Percentiles rank a stretch among this genome's conserved stretches.
Conservation (phyloP, 1,140 invertebrate genomes). For the Scaptomyza pallida region DNA sequence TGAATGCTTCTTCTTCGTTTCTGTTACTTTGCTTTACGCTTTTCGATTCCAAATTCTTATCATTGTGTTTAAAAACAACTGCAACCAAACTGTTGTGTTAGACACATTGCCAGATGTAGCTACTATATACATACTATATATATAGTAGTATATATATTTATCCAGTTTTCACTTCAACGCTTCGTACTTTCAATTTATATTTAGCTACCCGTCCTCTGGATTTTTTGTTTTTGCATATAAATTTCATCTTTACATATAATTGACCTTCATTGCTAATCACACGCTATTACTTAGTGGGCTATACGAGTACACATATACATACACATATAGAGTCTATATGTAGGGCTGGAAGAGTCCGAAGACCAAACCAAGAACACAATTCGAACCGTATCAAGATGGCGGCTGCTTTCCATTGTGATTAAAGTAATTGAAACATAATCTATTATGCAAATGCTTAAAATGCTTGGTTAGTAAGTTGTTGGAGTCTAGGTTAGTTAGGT, state of each 20-base stretch:
- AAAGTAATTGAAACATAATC: conserved; percentile 41
- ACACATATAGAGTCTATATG: conserved; percentile 22
- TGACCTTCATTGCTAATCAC: conserved; percentile 84
- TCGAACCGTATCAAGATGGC: conserved; percentile 26
- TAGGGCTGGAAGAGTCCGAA: conserved; percentile 44
- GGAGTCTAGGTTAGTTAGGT: conserved; percentile 34
- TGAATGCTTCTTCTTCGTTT: conserved; percentile 78
- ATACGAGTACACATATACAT: conserved; percentile 51
- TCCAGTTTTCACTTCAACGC: conserved; percentile 6
- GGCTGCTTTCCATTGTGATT: conserved; percentile 17
- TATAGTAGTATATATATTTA: conserved; percentile 2
- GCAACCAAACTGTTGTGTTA: conserved; percentile 24
- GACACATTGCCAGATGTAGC: conserved; percentile 30
- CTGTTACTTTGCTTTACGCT: conserved; percentile 31
- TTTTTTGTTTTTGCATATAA: conserved; percentile 64
- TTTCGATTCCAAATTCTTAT: conserved; percentile 30
- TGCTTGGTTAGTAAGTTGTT: conserved; percentile 1
- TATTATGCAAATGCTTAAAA: conserved; percentile 43
- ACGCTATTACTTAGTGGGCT: conserved; percentile 21
- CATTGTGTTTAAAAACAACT: not conserved
- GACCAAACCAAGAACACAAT: conserved; percentile 14
- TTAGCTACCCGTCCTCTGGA: conserved; percentile 25
- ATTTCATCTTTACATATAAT: conserved; percentile 76
- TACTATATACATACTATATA: conserved; percentile 13
- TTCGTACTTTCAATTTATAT: conserved; percentile 13